Evolutionary conservation across 2,797 vertebrate genomes (phyloP), one percentile per base, ranked within the genome.

Genomic region (Brachyrhaphis roseni): DNA sequence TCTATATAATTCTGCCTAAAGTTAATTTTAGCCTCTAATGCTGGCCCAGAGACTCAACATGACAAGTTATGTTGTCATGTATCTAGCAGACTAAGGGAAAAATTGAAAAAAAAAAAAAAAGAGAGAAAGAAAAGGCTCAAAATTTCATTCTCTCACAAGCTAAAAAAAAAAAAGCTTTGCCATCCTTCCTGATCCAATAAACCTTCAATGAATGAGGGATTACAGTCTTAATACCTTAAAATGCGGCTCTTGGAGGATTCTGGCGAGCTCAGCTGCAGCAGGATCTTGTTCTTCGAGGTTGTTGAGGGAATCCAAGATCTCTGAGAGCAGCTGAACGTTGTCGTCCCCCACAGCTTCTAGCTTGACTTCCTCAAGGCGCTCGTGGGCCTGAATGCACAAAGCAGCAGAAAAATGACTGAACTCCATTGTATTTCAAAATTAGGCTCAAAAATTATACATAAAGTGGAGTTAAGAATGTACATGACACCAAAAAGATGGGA

Each of bases 191-290:
- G 62, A 23, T 39, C 20, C 39, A 45, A 36, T 26, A 46, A 70
- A 5, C 64, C 28, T 7, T 66, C 18, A 43, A 20, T 23, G 5
- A 36, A 36, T 47, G 36, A 66, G 26, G 10, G 55, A 64, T 2
- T 45, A 70, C 46, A 46, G 34, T 18, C 0, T 15, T 23, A 51
- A 84, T 91, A 99, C 98, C 98, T 98, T 96, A 91, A 99, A 99
- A 90, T 99, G 98, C 74, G 98, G 98, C 78, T 98, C 97, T 90
- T 97, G 97, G 20, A 99, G 97, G 89, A 99, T 99, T 79, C 93
- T 95, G 91, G 95, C 93, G 28, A 99, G 95, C 84, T 99, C 98
- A 18, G 96, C 95, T 53, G 96, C 95, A n/a, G 94, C 95, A 89
- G 96, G 94, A 91, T 98, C 96, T 88, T 96, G 94, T 80, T 92